These are phyloP conservation scores for Terebella lapidaria DNA, from an alignment of 2,888 invertebrate genomes.

Conservation along the genomic window DNA sequence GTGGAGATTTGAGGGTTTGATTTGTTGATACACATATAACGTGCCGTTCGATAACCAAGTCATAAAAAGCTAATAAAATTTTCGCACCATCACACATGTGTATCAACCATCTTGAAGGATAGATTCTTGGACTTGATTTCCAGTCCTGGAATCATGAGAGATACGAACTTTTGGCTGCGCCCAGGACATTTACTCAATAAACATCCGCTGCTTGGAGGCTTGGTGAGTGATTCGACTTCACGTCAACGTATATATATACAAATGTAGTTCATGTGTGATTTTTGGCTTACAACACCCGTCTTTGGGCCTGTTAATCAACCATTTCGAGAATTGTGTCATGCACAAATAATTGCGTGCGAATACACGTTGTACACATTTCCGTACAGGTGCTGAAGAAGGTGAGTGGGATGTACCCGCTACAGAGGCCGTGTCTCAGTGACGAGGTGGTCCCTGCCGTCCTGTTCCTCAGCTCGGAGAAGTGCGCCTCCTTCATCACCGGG, in stretches of 20 bases:
- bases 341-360: no score
- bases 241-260: no score
- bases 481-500: constrained; percentile 8
- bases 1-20: no score
- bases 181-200: constrained; percentile 1
- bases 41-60: no score
- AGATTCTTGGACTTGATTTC: background rate
- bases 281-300: no score
- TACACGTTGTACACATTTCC: no score
- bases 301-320: no score
- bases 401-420: constrained; percentile 3
- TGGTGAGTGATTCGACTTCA: background rate
- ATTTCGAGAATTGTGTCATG: no score
- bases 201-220: constrained; percentile 1
- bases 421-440: background rate
- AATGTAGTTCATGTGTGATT: no score
- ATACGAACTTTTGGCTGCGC: constrained; percentile 3
- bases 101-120: background rate
- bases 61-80: background rate
- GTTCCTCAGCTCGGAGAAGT: constrained; percentile 1
- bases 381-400: constrained; percentile 6
- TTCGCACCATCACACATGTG: background rate
- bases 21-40: background rate
- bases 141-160: constrained; percentile 7
- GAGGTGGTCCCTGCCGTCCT: constrained; percentile 9